phyloP scores from a whole-genome alignment of 2,888 invertebrate species.

The Lasius platythorax region DNA sequence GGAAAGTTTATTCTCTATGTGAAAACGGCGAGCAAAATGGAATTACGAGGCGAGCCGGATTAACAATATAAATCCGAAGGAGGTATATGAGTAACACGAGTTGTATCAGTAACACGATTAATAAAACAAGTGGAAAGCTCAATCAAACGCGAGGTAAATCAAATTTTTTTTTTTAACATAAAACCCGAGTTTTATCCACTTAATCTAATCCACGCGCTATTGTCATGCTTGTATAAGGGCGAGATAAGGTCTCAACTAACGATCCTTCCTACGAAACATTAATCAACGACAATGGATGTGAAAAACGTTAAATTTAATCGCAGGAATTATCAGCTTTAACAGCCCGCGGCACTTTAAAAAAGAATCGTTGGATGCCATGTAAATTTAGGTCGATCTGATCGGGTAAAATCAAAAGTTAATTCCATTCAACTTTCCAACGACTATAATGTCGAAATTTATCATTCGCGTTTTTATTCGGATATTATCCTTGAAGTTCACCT shows the following conservation, averaged over 20 bases:
- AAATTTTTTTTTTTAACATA: not conserved
- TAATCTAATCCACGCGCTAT: not conserved
- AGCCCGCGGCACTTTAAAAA: not conserved
- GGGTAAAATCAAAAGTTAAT: not conserved
- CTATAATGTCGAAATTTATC: not conserved
- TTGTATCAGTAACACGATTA: not conserved
- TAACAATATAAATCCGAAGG: not conserved
- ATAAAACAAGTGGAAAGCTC: not conserved
- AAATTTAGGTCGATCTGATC: not conserved
- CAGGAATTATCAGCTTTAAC: not conserved
- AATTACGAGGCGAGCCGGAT: not conserved
- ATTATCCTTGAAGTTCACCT: not conserved
- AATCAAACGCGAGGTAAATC: not conserved
- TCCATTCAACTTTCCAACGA: not conserved
- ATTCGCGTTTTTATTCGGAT: not conserved
- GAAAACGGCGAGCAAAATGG: not conserved
- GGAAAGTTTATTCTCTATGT: not conserved
- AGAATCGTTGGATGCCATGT: not conserved
- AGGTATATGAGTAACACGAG: not conserved
- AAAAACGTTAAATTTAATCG: not conserved
- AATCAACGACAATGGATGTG: not conserved
- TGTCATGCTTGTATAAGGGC: not conserved
- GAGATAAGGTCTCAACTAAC: not conserved
- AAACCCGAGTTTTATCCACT: not conserved
- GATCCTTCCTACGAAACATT: slow-evolving; percentile 4